Base-by-base conservation (phyloP, 2,113 vertebrate species). In the Noctilio leporinus region DNA sequence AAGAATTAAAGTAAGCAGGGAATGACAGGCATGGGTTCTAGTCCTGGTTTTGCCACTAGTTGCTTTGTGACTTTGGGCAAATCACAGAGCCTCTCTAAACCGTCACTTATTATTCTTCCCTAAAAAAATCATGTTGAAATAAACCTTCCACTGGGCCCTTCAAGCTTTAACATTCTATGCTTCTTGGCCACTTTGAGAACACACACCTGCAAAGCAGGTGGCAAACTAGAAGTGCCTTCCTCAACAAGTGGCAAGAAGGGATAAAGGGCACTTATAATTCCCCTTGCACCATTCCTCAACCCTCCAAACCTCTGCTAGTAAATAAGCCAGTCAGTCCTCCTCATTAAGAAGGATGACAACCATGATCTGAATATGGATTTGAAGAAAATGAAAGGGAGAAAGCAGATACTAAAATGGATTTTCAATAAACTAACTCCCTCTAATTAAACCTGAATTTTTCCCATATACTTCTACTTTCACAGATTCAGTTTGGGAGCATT, bases 381-480 rank as follows among this genome's bases (percentile, higher is more conserved):
- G 87, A 89, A 77, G 65, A 53, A 51, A 76, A 57, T 15, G n/a
- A 64, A 85, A 86, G 55, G 51, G 43, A 87, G 40, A 53, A 38
- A 77, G 76, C 47, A 82, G 82, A 83, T 26, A 75, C 47, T 4
- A 22, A 92, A 59, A 83, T 28, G 83, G 73, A 67, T 91, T 88
- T 87, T 75, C 87, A 86, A 64, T 26, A 33, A 38, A 45, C 22
- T 84, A 89, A 3, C 57, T 30, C 43, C 51, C 64, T 86, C 76
- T 0, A 20, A 89, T 86, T 92, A 88, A 97, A 96, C 53, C 40
- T 47, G 87, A 87, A 78, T 95, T 96, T 93, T 53, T 47, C 94
- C 95, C 75, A 47, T 78, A 96, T 96, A 38, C 17, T 35, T 0
- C 64, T 35, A 43, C 28, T 88, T 96, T 97, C 96, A 72, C 69